Evolutionary conservation across 2,888 invertebrate genomes (phyloP).

Genomic region (Chesias legatella): DNA sequence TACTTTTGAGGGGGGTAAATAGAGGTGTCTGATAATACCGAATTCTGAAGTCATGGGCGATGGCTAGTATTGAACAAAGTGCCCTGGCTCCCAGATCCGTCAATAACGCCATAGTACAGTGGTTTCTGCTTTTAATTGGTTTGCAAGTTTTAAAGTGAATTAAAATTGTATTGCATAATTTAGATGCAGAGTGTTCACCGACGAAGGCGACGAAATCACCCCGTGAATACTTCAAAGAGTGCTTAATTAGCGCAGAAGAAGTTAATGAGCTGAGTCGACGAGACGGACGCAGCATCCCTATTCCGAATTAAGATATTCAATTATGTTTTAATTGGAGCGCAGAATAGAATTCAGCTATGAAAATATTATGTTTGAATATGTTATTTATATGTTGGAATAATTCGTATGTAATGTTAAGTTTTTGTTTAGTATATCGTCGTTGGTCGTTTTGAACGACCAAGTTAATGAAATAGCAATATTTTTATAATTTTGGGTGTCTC

Average conservation of each 20-base stretch:
- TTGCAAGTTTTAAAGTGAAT: constrained; percentile 42
- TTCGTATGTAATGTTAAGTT: constrained; percentile 1
- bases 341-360: constrained; percentile 15
- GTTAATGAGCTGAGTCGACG: constrained; percentile 58
- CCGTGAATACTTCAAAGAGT: constrained; percentile 61
- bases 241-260: constrained; percentile 64
- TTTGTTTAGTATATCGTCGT: no score
- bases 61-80: no score
- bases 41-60: no score
- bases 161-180: constrained; percentile 56
- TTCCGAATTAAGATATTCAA: constrained; percentile 37
- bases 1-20: no score
- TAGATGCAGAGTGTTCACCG: constrained; percentile 42
- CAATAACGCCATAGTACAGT: background rate
- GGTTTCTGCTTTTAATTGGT: constrained; percentile 34
- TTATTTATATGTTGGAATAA: constrained; percentile 6
- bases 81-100: no score
- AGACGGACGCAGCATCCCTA: constrained; percentile 34
- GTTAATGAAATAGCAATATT: no score
- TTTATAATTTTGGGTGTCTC: no score
- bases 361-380: constrained; percentile 18
- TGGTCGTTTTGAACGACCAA: no score
- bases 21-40: no score
- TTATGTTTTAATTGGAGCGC: constrained; percentile 26
- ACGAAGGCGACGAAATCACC: constrained; percentile 48